phyloP scores from a whole-genome alignment of 1,140 invertebrate species.

The Phortica variegata region DNA sequence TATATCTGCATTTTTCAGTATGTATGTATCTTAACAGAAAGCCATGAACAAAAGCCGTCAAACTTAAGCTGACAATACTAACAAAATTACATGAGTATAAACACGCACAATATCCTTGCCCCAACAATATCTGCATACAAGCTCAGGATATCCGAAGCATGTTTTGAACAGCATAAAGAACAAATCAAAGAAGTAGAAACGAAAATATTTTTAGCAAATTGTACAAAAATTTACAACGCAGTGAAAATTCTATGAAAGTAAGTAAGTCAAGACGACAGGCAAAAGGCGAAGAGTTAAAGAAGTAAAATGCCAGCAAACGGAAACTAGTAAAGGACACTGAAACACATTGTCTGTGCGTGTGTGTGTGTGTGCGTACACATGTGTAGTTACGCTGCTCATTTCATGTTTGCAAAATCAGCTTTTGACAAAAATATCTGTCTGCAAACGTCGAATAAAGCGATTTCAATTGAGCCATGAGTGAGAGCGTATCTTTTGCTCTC shows the following conservation, averaged over 20 bases:
- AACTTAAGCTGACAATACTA: constrained; percentile 41
- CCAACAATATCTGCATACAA: constrained; percentile 8
- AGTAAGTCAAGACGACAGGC: no score
- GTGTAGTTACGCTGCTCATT: constrained; percentile 52
- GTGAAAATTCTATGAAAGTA: no score
- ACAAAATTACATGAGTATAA: constrained; percentile 42
- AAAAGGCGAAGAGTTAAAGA: no score
- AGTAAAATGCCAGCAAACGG: no score
- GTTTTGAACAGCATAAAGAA: constrained; percentile 19
- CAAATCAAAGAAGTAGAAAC: constrained; percentile 23
- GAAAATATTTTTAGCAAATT: constrained; percentile 51
- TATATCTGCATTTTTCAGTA: no score
- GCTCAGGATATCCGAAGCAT: background rate
- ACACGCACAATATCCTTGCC: constrained; percentile 4
- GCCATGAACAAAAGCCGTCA: no score
- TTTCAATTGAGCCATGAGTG: background rate
- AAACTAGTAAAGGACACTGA: constrained; percentile 23
- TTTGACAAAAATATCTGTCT: constrained; percentile 38
- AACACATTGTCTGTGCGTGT: constrained; percentile 8
- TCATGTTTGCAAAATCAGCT: constrained; percentile 51
- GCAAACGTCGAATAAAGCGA: constrained; percentile 24
- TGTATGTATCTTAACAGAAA: no score
- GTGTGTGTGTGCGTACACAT: constrained; percentile 14
- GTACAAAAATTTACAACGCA: constrained; percentile 44
- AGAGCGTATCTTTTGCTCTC: background rate